These are phyloP conservation scores for Dicrostonyx torquatus DNA, from an alignment of 2,797 vertebrate genomes.

Conservation along the genomic window DNA sequence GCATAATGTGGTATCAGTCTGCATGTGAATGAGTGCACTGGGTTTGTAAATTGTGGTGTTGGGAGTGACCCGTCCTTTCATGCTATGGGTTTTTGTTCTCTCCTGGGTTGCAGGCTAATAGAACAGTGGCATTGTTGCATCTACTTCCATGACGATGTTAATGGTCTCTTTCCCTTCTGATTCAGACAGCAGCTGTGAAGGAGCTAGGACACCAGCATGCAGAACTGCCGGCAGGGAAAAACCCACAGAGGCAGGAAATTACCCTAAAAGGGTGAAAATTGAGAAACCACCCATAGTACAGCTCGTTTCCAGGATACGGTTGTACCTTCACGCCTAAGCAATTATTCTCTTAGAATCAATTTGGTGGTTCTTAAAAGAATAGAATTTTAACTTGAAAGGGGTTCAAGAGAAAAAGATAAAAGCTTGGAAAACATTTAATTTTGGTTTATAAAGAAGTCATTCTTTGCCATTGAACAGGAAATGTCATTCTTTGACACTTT, in stretches of 20 bases:
- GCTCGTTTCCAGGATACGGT: conserved; percentile 85
- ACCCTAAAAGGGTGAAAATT: conserved; percentile 90
- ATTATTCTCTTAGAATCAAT: conserved; percentile 87
- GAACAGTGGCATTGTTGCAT: conserved; percentile 23
- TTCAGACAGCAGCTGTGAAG: neutral
- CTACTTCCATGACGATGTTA: conserved; percentile 34
- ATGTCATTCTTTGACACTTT: conserved; percentile 68
- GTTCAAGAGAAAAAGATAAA: conserved; percentile 80
- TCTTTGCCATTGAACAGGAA: conserved; percentile 70
- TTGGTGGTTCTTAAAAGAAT: conserved; percentile 82
- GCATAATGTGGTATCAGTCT: neutral
- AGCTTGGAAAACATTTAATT: conserved; percentile 82
- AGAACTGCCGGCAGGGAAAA: conserved; percentile 72
- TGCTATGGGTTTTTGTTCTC: neutral
- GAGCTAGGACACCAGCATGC: conserved; percentile 65
- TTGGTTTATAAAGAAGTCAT: conserved; percentile 83
- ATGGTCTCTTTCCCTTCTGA: conserved; percentile 32
- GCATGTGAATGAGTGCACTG: neutral
- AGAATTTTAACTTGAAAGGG: conserved; percentile 74
- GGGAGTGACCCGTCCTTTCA: neutral
- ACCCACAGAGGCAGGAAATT: conserved; percentile 86
- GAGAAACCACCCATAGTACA: conserved; percentile 82
- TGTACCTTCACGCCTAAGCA: conserved; percentile 84
- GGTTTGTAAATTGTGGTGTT: conserved; percentile 29
- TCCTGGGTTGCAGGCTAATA: neutral